Base-by-base conservation (phyloP, 2,797 vertebrate genomes). In the Aphelocoma californica region DNA sequence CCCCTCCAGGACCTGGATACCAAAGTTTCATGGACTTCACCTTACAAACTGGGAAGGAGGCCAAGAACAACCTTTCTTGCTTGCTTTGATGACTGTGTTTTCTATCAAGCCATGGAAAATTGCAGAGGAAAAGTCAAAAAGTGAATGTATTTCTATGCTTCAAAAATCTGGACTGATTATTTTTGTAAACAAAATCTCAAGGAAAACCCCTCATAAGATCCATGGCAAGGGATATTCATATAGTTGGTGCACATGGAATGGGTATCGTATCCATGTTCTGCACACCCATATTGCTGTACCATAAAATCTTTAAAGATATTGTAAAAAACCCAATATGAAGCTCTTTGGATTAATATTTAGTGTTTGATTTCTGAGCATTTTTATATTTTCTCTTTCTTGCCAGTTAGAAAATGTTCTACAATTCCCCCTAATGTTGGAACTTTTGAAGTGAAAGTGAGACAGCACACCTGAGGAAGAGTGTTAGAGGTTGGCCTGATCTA, bases 31-130 rank as follows among this genome's bases (percentile, higher is more conserved):
- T 42, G 92, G 89, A 90, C 78, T 96, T 92, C 80, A 85, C 78
- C 86, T 86, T 84, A 90, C 75, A 94, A 74, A 48, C 58, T 66
- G 82, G 95, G 94, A 93, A 89, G 36, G 19, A 66, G 21, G 74
- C 95, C 96, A 97, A 96, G 45, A 92, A 85, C 64, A 96, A 97
- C 91, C 58, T 96, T 95, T 73, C 62, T 78, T 78, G 29, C 70
- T 83, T 61, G 57, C 42, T 95, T 94, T 95, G 83, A 91, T 86
- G 45, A 47, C 93, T 95, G 34, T 81, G 36, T 38, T 93, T 94
- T 92, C 95, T 91, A 42, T 79, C 66, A 93, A 92, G 51, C 61
- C 50, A 69, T 90, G 64, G 64, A 88, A 94, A 93, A 87, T 19
- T 92, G 75, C 80, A 92, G 78, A 85, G 84, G 77, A 67, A 93